phyloP scores from a whole-genome alignment of 2,888 invertebrate species.

The Polydrusus cervinus region DNA sequence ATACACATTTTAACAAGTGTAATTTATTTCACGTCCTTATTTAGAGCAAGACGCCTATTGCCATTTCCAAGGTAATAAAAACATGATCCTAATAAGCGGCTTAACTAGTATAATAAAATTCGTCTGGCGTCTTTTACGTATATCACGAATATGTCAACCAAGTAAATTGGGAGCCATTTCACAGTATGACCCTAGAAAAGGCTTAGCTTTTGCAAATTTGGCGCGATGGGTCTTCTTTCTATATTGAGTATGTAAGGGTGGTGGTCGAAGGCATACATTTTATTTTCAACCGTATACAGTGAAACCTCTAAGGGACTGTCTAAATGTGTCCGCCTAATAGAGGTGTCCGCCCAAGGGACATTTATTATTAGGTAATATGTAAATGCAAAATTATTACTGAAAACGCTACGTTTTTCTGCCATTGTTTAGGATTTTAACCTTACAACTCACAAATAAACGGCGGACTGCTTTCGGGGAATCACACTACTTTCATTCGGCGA shows the following conservation, averaged over 20 bases:
- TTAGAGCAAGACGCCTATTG: neutral
- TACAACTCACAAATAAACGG: too few relatives aligned
- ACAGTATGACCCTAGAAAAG: slow-evolving; percentile 6
- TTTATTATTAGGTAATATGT: too few relatives aligned
- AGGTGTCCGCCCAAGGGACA: too few relatives aligned
- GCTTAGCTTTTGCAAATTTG: slow-evolving; percentile 18
- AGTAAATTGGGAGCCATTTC: slow-evolving; percentile 30
- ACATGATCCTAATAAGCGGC: slow-evolving; percentile 20
- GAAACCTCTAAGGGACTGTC: too few relatives aligned
- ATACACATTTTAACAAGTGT: neutral
- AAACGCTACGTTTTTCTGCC: too few relatives aligned
- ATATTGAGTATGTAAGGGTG: neutral
- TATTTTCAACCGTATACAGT: too few relatives aligned
- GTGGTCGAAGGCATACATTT: too few relatives aligned
- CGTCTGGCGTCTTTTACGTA: slow-evolving; percentile 18
- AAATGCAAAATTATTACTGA: too few relatives aligned
- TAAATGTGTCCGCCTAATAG: too few relatives aligned
- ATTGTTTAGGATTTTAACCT: too few relatives aligned
- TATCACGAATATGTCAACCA: slow-evolving; percentile 22
- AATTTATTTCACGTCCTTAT: slow-evolving; percentile 13
- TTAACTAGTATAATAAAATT: slow-evolving; percentile 36
- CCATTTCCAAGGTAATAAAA: slow-evolving; percentile 17
- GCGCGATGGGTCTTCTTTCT: neutral
- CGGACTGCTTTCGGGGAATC: too few relatives aligned
- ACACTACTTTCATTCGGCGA: too few relatives aligned